These are phyloP conservation scores for Cherax destructor DNA, from an alignment of 1,140 invertebrate genomes.

Conservation along the genomic window DNA sequence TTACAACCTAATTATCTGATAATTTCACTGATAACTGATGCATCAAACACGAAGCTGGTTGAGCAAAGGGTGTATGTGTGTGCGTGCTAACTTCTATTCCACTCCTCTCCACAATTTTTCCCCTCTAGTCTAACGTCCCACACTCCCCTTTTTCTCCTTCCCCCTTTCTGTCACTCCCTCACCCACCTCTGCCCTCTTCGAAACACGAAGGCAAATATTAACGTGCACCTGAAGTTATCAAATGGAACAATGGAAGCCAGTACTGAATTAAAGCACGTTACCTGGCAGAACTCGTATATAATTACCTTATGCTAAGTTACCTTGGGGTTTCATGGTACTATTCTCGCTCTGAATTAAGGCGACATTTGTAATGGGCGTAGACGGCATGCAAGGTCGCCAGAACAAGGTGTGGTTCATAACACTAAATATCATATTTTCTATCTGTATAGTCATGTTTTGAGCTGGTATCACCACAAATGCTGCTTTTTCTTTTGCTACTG, in stretches of 20 bases:
- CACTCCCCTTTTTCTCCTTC: neutral
- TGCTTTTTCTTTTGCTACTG: too few species aligned
- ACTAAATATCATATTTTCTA: too few species aligned
- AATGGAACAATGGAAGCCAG: slow-evolving; percentile 11
- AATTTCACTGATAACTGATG: slow-evolving; percentile 47
- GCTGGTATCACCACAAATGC: too few species aligned
- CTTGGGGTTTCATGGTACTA: neutral
- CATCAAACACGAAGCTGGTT: slow-evolving; percentile 36
- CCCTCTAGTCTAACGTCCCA: neutral
- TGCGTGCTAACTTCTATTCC: slow-evolving; percentile 11
- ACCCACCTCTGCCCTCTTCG: neutral
- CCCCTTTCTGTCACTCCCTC: neutral
- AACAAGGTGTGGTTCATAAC: too few species aligned
- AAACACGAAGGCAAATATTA: neutral
- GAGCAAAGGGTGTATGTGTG: slow-evolving; percentile 21
- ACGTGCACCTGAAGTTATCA: neutral
- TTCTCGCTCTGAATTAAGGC: neutral
- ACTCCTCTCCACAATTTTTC: too few species aligned
- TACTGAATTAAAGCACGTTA: slow-evolving; percentile 36
- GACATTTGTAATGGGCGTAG: neutral
- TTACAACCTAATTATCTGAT: slow-evolving; percentile 46
- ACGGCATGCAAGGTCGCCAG: too few species aligned
- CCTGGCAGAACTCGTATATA: slow-evolving; percentile 13
- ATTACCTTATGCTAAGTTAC: slow-evolving; percentile 12
- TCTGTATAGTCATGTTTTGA: too few species aligned